phyloP scores from a whole-genome alignment of 2,113 vertebrate genomes.

The Callopanchax toddi region DNA sequence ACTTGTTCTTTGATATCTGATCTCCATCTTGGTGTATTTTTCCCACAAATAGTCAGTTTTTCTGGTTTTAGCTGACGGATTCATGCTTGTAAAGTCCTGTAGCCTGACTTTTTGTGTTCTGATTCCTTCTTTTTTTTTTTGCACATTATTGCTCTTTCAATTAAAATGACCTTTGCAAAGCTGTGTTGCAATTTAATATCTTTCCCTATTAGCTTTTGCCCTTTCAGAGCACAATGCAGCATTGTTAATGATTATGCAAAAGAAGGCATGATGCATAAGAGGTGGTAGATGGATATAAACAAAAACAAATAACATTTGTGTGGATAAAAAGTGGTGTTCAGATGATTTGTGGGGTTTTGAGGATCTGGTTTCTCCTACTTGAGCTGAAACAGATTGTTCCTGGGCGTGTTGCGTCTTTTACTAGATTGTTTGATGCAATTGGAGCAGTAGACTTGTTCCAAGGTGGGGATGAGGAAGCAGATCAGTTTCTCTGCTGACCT shows the following conservation, averaged over 20 bases:
- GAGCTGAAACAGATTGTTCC: no score
- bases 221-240: conserved; percentile 4
- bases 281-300: no score
- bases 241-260: no score
- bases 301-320: no score
- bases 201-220: conserved; percentile 19
- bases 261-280: neutral
- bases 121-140: neutral
- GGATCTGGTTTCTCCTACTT: no score
- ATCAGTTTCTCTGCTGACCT: no score
- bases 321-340: no score
- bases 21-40: neutral
- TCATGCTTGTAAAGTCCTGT: neutral
- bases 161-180: conserved; percentile 32
- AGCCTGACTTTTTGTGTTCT: neutral
- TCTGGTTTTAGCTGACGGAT: conserved; percentile 1
- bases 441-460: no score
- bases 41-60: neutral
- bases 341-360: no score
- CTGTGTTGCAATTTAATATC: neutral
- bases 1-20: neutral
- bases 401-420: no score
- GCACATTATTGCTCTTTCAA: neutral
- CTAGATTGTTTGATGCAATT: no score
- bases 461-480: no score